Base-by-base conservation (phyloP, 2,888 invertebrate species). In the Thera britannica region DNA sequence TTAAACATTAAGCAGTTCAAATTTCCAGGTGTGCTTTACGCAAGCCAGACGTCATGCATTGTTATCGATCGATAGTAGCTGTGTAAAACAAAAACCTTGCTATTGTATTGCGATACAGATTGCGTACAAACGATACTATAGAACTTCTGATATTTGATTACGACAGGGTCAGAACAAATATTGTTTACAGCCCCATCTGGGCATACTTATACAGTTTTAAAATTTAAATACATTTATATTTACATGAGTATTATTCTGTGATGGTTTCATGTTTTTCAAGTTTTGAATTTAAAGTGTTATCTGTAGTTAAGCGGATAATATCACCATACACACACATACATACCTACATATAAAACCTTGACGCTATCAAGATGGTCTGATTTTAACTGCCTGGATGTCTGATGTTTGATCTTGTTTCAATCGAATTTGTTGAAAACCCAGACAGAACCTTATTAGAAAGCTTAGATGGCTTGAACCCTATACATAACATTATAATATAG, bases 41-140 rank as follows among this genome's bases (percentile, higher is more conserved):
- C 55, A 67, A 68, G 41, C 36, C 9, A 8, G 44, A 38, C 38
- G 11, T 44, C 54, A 57, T 52, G 34, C 56, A 34, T 23, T 65
- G 69, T 62, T 69, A 65, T 41, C 38, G 59, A 59, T 60, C 46
- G 62, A 66, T 66, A 63, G 38, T 11, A 61, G 57, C 60, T 54
- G 3, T 66, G 38, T 59, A 61, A 66, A 63, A 70, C 63, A 70
- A 52, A 57, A 69, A 51, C 48, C 41, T 23, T 3, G 11, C 59
- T 41, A 57, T 66, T 67, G 67, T 67, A 9, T 59, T 62, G 58
- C 12, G 23, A 55, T 56, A 56, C 62, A 41, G 55, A 55, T 67
- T 67, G 49, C 62, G 58, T 56, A 65, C 49, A 60, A 57, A 66
- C 57, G 35, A 62, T 61, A 46, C 52, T 9, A 41, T 56, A 55